phyloP scores from a whole-genome alignment of 2,113 vertebrate genomes.

The Chaetodon trifascialis region DNA sequence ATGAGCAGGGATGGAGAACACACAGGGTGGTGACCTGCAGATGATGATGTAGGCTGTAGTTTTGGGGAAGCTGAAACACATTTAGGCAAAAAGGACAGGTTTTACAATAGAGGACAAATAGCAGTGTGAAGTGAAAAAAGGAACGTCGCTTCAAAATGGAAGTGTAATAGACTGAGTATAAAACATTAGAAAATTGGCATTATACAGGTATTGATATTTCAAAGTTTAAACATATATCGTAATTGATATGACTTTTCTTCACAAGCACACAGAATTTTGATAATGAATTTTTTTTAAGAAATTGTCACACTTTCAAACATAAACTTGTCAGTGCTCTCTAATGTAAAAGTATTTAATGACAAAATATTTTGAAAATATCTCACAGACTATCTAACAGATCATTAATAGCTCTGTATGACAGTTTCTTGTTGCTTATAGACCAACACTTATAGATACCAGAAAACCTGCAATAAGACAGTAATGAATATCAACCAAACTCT shows the following conservation, averaged over 20 bases:
- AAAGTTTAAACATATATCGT: background rate
- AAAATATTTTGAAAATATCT: background rate
- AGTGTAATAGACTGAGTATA: background rate
- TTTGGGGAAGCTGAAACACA: slow-evolving; percentile 34
- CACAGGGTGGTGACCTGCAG: slow-evolving; percentile 68
- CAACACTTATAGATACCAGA: background rate
- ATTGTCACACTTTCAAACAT: background rate
- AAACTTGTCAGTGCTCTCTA: background rate
- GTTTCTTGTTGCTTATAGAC: background rate
- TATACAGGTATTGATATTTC: background rate
- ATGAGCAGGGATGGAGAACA: slow-evolving; percentile 76
- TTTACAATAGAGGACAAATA: slow-evolving; percentile 19
- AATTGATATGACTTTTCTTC: background rate
- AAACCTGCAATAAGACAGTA: background rate
- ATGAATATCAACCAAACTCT: background rate
- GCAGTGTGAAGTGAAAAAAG: slow-evolving; percentile 3
- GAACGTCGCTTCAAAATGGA: background rate
- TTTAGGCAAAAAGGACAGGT: slow-evolving; percentile 24
- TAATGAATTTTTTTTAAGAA: background rate
- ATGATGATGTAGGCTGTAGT: slow-evolving; percentile 36
- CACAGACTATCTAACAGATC: no score
- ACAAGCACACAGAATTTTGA: background rate
- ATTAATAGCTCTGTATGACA: background rate
- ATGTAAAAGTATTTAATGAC: background rate
- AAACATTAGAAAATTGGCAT: background rate